phyloP scores from a whole-genome alignment of 2,113 vertebrate species.

The Clarias magur region DNA sequence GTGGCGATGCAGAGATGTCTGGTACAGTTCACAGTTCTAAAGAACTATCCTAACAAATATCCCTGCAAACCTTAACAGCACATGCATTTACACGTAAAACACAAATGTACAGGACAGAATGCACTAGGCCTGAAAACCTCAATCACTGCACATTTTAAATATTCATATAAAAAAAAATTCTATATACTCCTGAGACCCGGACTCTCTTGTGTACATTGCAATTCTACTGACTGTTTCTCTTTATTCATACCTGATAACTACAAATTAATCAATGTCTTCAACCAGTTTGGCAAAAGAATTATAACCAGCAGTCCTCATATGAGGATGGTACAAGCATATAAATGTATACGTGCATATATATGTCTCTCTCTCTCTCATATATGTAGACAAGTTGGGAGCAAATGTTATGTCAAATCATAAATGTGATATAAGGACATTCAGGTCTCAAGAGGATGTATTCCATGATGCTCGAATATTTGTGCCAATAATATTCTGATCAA shows the following conservation, averaged over 20 bases:
- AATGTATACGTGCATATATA: no score
- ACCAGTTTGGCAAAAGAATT: no score
- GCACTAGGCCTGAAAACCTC: neutral
- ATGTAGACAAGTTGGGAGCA: no score
- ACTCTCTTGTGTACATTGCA: neutral
- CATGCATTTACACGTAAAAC: neutral
- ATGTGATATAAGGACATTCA: no score
- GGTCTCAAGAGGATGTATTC: neutral
- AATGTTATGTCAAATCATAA: no score
- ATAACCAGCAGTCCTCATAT: no score
- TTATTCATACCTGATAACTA: no score
- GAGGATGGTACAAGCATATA: no score
- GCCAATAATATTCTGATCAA: neutral
- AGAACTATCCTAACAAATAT: neutral
- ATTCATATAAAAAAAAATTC: neutral
- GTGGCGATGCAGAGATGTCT: neutral
- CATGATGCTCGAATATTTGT: neutral
- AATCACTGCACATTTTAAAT: neutral
- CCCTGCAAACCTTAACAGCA: constrained; percentile 3
- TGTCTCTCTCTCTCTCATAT: no score
- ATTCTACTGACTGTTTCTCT: no score
- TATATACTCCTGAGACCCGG: no score
- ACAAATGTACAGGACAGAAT: neutral
- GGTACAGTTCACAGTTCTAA: neutral
- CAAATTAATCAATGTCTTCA: no score